phyloP scores from a whole-genome alignment of 2,113 vertebrate genomes.

The Cygnus buccinator region DNA sequence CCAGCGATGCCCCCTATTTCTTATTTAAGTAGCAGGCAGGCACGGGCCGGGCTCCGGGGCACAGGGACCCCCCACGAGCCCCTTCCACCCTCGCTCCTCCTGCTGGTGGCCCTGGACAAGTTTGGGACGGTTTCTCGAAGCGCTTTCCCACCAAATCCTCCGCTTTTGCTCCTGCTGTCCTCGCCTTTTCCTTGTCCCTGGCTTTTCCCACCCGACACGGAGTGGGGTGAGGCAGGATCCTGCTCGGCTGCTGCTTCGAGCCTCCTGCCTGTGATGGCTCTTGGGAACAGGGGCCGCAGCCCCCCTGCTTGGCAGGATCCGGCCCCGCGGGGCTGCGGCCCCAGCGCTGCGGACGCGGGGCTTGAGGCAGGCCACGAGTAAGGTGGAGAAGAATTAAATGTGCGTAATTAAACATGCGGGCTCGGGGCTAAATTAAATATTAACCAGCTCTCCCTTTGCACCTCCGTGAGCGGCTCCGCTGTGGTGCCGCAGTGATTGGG shows the following conservation, averaged over 20 bases:
- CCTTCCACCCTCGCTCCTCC: too few relatives aligned
- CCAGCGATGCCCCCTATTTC: too few relatives aligned
- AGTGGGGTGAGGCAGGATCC: background rate
- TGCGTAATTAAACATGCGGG: background rate
- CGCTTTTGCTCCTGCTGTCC: background rate
- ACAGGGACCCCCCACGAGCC: too few relatives aligned
- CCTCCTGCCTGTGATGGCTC: too few relatives aligned
- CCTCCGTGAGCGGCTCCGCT: accelerated
- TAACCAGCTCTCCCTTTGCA: background rate
- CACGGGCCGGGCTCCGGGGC: too few relatives aligned
- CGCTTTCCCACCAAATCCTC: too few relatives aligned
- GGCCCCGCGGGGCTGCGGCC: background rate
- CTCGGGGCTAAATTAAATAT: background rate
- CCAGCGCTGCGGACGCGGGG: background rate
- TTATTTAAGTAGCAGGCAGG: too few relatives aligned
- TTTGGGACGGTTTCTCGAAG: too few relatives aligned
- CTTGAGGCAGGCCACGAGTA: background rate
- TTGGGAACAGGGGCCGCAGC: background rate
- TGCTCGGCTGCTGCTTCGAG: background rate
- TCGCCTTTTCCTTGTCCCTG: background rate
- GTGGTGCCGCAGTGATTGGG: background rate
- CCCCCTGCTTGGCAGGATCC: background rate
- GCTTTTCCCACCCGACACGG: background rate
- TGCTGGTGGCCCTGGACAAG: too few relatives aligned
- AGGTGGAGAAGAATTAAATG: background rate